These are phyloP conservation scores for Plebejus anna DNA, from an alignment of 2,888 invertebrate species.

Conservation along the genomic window DNA sequence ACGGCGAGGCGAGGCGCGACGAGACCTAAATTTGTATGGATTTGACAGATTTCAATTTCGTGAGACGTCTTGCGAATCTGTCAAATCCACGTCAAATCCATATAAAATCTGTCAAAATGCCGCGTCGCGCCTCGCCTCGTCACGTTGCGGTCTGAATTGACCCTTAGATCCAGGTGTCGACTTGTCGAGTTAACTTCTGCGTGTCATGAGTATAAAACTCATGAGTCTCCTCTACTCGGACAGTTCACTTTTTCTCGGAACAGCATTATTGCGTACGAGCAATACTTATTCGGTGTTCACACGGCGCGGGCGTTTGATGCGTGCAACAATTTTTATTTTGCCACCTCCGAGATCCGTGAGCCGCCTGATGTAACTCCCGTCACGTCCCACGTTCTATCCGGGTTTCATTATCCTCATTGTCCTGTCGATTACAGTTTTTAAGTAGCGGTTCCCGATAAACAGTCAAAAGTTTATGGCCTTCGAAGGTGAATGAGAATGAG, in stretches of 20 bases:
- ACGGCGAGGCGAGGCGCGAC: too few species aligned
- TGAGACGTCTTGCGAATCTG: too few species aligned
- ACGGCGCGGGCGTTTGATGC: conserved; percentile 40
- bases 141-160: too few species aligned
- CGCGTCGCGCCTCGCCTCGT: too few species aligned
- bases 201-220: background rate
- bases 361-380: conserved; percentile 39
- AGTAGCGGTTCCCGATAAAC: background rate
- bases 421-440: conserved; percentile 27
- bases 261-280: conserved; percentile 39
- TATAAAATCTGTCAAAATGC: too few species aligned
- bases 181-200: too few species aligned
- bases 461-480: background rate
- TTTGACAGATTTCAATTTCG: too few species aligned
- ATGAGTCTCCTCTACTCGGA: conserved; percentile 36
- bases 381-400: conserved; percentile 43
- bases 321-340: conserved; percentile 45
- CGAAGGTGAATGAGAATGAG: background rate
- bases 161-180: too few species aligned
- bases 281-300: conserved; percentile 42
- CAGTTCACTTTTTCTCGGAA: conserved; percentile 42
- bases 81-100: too few species aligned
- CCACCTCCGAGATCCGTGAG: conserved; percentile 37
- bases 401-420: conserved; percentile 35
- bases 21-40: too few species aligned